A percentile compares a stretch with the other conserved stretches of the same genome.
Conservation (phyloP, 2,888 invertebrate species). For the Hyles lineata region DNA sequence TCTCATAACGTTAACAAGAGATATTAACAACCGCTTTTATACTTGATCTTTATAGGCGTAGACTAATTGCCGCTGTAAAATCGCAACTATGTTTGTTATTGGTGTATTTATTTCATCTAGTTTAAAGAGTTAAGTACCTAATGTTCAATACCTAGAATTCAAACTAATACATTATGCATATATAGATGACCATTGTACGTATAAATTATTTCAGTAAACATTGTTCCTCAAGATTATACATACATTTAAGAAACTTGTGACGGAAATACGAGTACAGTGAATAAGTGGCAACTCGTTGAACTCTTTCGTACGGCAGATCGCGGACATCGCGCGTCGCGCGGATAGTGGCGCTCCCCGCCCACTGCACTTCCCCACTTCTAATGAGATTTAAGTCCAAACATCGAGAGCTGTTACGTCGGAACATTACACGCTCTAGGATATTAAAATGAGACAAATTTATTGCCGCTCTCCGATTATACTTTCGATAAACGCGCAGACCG, state of each 20-base stretch:
- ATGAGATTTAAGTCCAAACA: slow-evolving; percentile 68
- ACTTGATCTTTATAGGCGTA: slow-evolving; percentile 36
- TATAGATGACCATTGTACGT: neutral
- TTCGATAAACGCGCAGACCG: slow-evolving; percentile 83
- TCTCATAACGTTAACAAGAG: slow-evolving; percentile 68
- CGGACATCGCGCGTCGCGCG: slow-evolving; percentile 46
- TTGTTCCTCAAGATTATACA: neutral
- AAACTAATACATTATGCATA: neutral
- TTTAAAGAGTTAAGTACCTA: neutral
- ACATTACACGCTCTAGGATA: slow-evolving; percentile 79
- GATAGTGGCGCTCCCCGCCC: slow-evolving; percentile 35
- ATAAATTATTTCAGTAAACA: neutral
- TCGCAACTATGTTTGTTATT: neutral
- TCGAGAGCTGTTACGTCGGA: slow-evolving; percentile 62
- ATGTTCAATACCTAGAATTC: neutral
- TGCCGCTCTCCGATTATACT: slow-evolving; percentile 79
- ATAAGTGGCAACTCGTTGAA: slow-evolving; percentile 66
- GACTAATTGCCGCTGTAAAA: slow-evolving; percentile 23
- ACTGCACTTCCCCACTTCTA: slow-evolving; percentile 46
- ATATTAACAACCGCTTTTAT: slow-evolving; percentile 64
- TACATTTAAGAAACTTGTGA: neutral
- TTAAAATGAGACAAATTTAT: slow-evolving; percentile 85
- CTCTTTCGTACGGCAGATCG: slow-evolving; percentile 69
- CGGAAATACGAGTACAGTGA: slow-evolving; percentile 24
- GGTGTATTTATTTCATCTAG: neutral